These are phyloP conservation scores for Saxidomus purpurata DNA, from an alignment of 1,140 invertebrate genomes.

Conservation along the genomic window DNA sequence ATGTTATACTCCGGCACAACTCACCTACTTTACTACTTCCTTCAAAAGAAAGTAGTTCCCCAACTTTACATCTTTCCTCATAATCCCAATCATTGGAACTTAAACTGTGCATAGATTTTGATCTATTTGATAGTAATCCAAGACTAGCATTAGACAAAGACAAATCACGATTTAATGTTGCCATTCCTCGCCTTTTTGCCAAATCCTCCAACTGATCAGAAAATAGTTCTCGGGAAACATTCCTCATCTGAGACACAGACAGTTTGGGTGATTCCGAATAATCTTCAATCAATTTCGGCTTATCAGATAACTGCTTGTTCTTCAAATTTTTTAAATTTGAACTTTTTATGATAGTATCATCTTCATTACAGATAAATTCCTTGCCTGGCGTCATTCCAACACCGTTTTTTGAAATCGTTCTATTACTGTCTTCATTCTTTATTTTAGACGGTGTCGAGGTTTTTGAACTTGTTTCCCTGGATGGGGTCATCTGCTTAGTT, in stretches of 20 bases:
- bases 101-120: constrained; percentile 64
- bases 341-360: constrained; percentile 64
- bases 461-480: constrained; percentile 19
- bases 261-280: constrained; percentile 48
- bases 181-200: constrained; percentile 56
- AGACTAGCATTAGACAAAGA: constrained; percentile 67
- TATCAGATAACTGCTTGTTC: constrained; percentile 49
- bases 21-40: constrained; percentile 60
- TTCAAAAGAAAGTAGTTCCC: constrained; percentile 61
- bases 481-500: not conserved
- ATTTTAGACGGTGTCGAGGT: constrained; percentile 25
- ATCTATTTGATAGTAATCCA: constrained; percentile 63
- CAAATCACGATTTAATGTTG: constrained; percentile 62
- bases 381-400: constrained; percentile 13
- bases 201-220: constrained; percentile 67
- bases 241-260: constrained; percentile 54
- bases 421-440: not conserved
- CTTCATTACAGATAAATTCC: constrained; percentile 37
- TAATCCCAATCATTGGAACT: constrained; percentile 66
- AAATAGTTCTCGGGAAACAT: constrained; percentile 62
- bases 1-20: constrained; percentile 61
- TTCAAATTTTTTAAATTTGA: constrained; percentile 67
- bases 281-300: constrained; percentile 39
- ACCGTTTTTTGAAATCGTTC: constrained; percentile 15
- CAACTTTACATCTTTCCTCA: constrained; percentile 65